Conservation (phyloP, 1,140 invertebrate species). For the Mya arenaria region DNA sequence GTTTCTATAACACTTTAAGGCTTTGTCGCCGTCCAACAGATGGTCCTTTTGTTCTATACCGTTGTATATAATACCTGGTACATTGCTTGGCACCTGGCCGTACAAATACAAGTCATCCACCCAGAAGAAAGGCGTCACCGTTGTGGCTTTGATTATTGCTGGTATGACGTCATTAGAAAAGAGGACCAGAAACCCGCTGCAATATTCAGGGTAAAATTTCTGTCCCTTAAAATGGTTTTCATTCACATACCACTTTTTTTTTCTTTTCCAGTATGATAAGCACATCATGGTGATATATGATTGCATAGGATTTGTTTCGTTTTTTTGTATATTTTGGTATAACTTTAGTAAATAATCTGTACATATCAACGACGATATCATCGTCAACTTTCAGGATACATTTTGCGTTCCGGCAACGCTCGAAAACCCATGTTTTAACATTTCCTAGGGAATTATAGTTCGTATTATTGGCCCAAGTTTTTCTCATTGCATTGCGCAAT, state of each 20-base stretch:
- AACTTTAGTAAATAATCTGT: conserved; percentile 38
- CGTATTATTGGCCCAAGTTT: conserved; percentile 75
- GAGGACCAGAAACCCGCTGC: conserved; percentile 62
- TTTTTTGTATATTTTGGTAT: conserved; percentile 9
- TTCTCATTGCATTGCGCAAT: conserved; percentile 65
- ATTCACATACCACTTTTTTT: conserved; percentile 64
- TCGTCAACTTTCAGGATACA: conserved; percentile 83
- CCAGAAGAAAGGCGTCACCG: conserved; percentile 81
- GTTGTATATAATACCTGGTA: conserved; percentile 27
- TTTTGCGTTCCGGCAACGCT: conserved; percentile 14
- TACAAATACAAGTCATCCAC: conserved; percentile 73
- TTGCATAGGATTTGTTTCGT: conserved; percentile 58
- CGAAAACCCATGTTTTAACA: conserved; percentile 59
- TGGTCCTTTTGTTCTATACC: no score
- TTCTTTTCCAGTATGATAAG: no score
- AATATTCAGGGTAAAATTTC: conserved; percentile 65
- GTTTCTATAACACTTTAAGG: no score
- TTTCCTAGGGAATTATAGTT: conserved; percentile 49
- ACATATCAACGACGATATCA: conserved; percentile 45
- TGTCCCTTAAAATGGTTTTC: conserved; percentile 51
- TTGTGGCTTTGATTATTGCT: conserved; percentile 73
- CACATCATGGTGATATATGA: conserved; percentile 31
- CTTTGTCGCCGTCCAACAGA: no score
- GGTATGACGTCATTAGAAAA: conserved; percentile 57
- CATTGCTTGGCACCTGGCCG: conserved; percentile 76